A percentile compares a stretch with the other conserved stretches of the same genome.
Conservation (phyloP, 2,888 invertebrate genomes). For the Urechis unicinctus region DNA sequence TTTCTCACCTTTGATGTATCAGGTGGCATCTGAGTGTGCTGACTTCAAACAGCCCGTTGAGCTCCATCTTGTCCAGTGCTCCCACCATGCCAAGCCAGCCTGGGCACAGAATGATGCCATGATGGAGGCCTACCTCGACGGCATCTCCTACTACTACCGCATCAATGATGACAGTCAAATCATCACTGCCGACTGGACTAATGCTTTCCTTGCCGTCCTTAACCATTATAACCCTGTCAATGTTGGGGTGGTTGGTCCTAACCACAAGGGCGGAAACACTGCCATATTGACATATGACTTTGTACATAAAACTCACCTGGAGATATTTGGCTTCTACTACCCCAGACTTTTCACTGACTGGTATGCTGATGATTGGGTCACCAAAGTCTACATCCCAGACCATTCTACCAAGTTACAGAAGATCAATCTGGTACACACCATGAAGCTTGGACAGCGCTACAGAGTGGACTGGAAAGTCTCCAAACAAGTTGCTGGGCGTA, state of each 20-base stretch:
- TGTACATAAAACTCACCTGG: conserved; percentile 17
- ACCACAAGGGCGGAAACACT: conserved; percentile 17
- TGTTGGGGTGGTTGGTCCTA: conserved; percentile 22
- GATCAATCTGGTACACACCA: conserved; percentile 11
- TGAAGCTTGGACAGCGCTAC: conserved; percentile 12
- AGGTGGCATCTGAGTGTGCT: too few relatives aligned
- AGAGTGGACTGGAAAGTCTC: not conserved
- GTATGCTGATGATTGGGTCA: conserved; percentile 23
- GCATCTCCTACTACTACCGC: conserved; percentile 20
- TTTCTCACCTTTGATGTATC: too few relatives aligned
- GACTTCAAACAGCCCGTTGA: too few relatives aligned
- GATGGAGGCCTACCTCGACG: conserved; percentile 22
- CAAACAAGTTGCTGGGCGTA: not conserved
- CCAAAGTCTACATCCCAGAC: conserved; percentile 17
- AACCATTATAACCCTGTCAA: conserved; percentile 10
- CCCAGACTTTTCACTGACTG: conserved; percentile 19
- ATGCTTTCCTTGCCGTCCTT: conserved; percentile 10
- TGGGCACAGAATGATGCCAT: conserved; percentile 28
- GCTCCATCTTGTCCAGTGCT: conserved; percentile 19
- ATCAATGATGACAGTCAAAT: conserved; percentile 19
- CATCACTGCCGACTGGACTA: conserved; percentile 10
- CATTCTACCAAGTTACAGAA: conserved; percentile 10
- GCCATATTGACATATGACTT: conserved; percentile 22
- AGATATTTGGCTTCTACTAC: conserved; percentile 22
- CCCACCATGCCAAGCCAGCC: conserved; percentile 17